Percentiles rank a stretch among this genome's conserved stretches.
Evolutionary conservation across 2,797 vertebrate species (phyloP).

Genomic region (Crenuchus spilurus): DNA sequence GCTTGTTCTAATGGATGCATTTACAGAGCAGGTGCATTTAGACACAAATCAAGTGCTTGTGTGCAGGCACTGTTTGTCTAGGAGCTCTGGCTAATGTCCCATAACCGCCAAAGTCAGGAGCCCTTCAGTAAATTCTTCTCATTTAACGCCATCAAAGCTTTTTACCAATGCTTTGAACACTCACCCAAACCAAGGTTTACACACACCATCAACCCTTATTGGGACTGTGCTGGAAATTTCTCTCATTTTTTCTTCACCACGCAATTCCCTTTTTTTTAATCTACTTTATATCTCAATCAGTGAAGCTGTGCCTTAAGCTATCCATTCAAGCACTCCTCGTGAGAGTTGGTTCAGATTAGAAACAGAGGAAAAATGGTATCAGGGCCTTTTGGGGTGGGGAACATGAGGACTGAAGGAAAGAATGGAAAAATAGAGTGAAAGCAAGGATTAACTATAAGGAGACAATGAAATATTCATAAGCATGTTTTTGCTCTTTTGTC

Average conservation of each 20-base stretch:
- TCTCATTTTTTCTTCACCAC: not conserved
- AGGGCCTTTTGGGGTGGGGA: not conserved
- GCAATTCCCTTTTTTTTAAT: not conserved
- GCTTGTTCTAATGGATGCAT: not conserved
- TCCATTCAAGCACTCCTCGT: not conserved
- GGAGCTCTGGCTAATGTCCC: constrained; percentile 45
- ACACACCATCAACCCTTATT: constrained; percentile 42
- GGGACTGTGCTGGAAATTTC: constrained; percentile 28
- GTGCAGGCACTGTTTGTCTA: constrained; percentile 29
- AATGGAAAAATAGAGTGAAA: not conserved
- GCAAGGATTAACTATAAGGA: not conserved
- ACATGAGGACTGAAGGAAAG: not conserved
- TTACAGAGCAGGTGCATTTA: not conserved
- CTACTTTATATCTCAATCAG: constrained; percentile 42
- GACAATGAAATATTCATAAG: constrained; percentile 5
- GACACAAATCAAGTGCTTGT: not conserved
- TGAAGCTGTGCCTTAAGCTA: constrained; percentile 6
- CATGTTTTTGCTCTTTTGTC: not conserved
- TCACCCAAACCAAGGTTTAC: constrained; percentile 40
- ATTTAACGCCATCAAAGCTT: constrained; percentile 36
- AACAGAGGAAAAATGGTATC: not conserved
- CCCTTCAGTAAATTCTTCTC: constrained; percentile 16
- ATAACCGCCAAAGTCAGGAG: constrained; percentile 9
- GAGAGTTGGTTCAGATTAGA: not conserved
- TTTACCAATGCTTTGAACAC: constrained; percentile 10